Conservation (phyloP, 2,888 invertebrate genomes). For the Oscheius sp. region DNA sequence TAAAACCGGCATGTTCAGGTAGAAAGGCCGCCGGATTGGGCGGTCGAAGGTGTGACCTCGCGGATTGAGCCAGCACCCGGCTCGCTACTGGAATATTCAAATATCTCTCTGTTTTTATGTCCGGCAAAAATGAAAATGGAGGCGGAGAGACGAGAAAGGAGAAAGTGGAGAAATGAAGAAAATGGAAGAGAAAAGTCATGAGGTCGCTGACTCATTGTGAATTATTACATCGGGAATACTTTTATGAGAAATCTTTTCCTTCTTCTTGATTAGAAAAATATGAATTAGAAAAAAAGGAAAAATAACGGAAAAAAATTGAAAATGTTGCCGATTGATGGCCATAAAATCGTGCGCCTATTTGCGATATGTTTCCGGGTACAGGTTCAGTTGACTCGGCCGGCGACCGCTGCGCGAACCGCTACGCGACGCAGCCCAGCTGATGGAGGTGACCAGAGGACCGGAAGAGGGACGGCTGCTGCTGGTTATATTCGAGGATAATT, state of each 20-base stretch:
- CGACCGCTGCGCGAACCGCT: conserved; percentile 17
- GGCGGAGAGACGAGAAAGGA: neutral
- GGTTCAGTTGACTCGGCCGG: conserved; percentile 8
- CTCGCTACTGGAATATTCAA: conserved; percentile 21
- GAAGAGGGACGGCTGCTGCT: neutral
- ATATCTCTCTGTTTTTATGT: neutral
- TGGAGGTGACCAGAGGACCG: conserved; percentile 10
- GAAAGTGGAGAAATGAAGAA: neutral
- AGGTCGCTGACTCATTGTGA: no score
- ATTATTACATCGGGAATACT: no score
- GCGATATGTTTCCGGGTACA: conserved; percentile 26
- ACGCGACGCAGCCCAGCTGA: conserved; percentile 11
- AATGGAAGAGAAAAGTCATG: neutral
- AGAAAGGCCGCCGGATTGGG: neutral
- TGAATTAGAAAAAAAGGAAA: no score
- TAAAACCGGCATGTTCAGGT: conserved; percentile 52
- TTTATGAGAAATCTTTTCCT: no score
- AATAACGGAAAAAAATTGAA: no score
- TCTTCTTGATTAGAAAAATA: no score
- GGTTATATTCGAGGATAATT: neutral
- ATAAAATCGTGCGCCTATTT: conserved; percentile 3
- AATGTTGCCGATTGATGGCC: no score
- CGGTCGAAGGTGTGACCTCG: conserved; percentile 2
- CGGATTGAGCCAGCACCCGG: conserved; percentile 8
- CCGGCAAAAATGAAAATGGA: no score